Conservation (phyloP, 1,140 invertebrate species). For the Laupala kohalensis region DNA sequence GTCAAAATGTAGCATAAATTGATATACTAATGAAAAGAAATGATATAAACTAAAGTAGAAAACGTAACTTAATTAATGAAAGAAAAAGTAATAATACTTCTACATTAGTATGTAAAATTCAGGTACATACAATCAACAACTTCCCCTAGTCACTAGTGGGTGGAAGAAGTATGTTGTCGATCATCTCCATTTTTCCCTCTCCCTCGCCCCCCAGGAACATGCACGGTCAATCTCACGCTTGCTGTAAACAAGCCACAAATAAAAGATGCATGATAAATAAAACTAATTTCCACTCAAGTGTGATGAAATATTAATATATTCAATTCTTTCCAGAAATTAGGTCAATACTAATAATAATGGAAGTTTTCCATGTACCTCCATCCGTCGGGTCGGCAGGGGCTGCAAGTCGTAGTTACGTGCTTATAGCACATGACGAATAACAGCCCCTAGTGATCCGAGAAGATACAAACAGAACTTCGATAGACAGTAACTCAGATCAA, state of each 20-base stretch:
- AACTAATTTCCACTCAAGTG: neutral
- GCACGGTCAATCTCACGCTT: slow-evolving; percentile 11
- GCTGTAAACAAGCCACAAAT: slow-evolving; percentile 13
- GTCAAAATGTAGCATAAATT: no score
- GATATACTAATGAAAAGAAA: no score
- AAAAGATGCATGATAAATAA: slow-evolving; percentile 4
- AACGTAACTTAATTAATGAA: no score
- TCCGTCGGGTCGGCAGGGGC: no score
- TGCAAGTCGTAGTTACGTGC: neutral
- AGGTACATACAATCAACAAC: neutral
- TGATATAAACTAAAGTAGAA: no score
- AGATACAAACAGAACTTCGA: no score
- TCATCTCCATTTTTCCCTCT: slow-evolving; percentile 3
- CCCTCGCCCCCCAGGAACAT: slow-evolving; percentile 9
- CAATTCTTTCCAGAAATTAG: neutral
- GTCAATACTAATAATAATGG: neutral
- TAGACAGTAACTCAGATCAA: no score
- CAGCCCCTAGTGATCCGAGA: no score
- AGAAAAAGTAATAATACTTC: neutral
- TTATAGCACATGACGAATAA: neutral
- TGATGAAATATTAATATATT: neutral
- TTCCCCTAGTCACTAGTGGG: slow-evolving; percentile 1
- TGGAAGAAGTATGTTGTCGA: slow-evolving; percentile 1
- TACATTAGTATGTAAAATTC: neutral
- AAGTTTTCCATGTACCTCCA: neutral